Conservation (phyloP, 2,113 vertebrate genomes). For the Dissostichus mawsoni region DNA sequence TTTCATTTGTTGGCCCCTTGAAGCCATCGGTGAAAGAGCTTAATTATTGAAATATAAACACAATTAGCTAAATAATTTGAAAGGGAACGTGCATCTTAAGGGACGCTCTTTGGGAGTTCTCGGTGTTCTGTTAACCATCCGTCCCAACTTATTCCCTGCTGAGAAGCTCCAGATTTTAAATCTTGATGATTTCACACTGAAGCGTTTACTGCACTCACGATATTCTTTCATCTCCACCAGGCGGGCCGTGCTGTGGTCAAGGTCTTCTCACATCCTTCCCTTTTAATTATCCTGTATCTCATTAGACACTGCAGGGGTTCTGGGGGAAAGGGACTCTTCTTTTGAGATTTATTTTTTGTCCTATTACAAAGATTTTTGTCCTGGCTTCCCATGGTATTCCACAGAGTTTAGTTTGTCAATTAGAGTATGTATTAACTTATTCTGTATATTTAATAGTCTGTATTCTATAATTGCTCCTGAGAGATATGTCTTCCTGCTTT, state of each 20-base stretch:
- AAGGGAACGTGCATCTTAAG: slow-evolving; percentile 1
- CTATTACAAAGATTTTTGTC: not conserved
- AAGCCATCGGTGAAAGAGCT: slow-evolving; percentile 12
- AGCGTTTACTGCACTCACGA: not conserved
- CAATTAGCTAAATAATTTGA: slow-evolving; percentile 34
- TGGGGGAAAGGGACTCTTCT: too few species aligned
- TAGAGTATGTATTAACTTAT: too few species aligned
- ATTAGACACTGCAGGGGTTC: too few species aligned
- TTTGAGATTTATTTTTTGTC: not conserved
- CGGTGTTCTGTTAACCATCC: slow-evolving; percentile 40
- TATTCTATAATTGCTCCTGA: too few species aligned
- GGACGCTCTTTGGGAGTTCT: slow-evolving; percentile 25
- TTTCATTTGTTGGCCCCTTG: not conserved
- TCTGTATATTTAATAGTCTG: too few species aligned
- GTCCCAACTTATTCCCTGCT: slow-evolving; percentile 15
- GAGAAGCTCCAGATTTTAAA: slow-evolving; percentile 9
- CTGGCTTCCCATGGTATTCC: too few species aligned
- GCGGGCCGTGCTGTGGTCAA: not conserved
- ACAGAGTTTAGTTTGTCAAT: not conserved
- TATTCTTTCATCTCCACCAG: not conserved
- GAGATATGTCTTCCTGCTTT: too few species aligned
- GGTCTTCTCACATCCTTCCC: not conserved
- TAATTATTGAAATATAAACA: slow-evolving; percentile 30
- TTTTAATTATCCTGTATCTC: not conserved
- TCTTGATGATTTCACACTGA: not conserved